A percentile compares a stretch with the other conserved stretches of the same genome.
phyloP scores from a whole-genome alignment of 2,888 invertebrate genomes.

The Dascillus cervinus region DNA sequence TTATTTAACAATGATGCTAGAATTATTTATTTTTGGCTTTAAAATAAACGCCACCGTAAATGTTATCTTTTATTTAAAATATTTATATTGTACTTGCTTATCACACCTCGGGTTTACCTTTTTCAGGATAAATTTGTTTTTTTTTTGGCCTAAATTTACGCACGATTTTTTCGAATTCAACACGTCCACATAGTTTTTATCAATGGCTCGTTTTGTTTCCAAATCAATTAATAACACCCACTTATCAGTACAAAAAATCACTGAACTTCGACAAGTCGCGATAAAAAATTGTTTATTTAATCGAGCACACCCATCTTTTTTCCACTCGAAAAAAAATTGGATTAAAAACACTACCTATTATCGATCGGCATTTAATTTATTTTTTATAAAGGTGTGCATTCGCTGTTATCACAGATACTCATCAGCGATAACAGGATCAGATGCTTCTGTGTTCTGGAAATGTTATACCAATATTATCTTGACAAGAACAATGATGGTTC shows the following conservation, averaged over 20 bases:
- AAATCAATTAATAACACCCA: not conserved
- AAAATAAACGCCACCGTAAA: constrained; percentile 1
- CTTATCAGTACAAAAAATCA: not conserved
- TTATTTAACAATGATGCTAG: too few relatives aligned
- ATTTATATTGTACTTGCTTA: constrained; percentile 2
- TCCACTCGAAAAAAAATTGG: too few relatives aligned
- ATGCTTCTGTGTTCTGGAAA: constrained; percentile 30
- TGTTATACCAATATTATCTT: constrained; percentile 45
- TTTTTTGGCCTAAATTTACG: not conserved
- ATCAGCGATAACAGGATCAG: not conserved
- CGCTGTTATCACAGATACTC: not conserved
- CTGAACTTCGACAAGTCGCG: constrained; percentile 4
- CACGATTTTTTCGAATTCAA: not conserved
- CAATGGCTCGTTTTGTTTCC: not conserved
- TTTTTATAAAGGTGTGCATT: too few relatives aligned
- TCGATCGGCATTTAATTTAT: too few relatives aligned
- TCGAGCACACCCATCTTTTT: too few relatives aligned
- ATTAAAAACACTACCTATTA: too few relatives aligned
- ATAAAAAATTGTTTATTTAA: constrained; percentile 3
- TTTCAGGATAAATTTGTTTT: not conserved
- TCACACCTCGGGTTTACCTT: not conserved
- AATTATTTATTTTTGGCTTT: too few relatives aligned
- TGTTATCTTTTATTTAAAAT: constrained; percentile 8
- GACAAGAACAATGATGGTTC: constrained; percentile 45
- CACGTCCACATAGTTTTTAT: not conserved